Evolutionary conservation across 1,140 invertebrate species (phyloP).

Genomic region (Diabrotica virgifera): DNA sequence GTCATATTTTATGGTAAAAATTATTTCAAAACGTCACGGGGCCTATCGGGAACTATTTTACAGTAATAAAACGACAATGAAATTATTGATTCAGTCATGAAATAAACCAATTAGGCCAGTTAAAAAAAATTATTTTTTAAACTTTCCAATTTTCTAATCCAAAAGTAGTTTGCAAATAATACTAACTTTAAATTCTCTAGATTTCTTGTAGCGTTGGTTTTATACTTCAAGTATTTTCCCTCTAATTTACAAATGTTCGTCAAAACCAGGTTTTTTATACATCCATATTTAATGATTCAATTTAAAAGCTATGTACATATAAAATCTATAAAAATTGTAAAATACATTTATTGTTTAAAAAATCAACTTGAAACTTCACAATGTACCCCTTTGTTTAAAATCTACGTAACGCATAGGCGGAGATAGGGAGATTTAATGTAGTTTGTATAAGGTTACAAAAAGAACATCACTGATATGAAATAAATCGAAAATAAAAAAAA

Average conservation of each 20-base stretch:
- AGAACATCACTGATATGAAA: too few species aligned
- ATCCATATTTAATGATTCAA: neutral
- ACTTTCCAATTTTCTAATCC: too few species aligned
- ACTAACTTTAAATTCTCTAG: neutral
- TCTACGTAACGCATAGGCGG: neutral
- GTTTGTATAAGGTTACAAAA: too few species aligned
- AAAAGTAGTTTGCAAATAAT: too few species aligned
- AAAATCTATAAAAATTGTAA: neutral
- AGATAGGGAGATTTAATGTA: neutral
- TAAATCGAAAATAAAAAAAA: too few species aligned
- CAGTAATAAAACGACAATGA: too few species aligned
- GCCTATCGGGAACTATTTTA: too few species aligned
- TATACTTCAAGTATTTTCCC: neutral
- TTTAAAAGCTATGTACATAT: neutral
- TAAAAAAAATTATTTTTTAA: too few species aligned
- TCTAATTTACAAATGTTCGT: neutral
- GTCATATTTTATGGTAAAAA: too few species aligned
- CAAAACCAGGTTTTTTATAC: neutral
- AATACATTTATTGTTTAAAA: conserved; percentile 3
- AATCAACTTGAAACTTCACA: conserved; percentile 1
- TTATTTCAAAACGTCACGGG: too few species aligned
- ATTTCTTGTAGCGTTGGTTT: neutral
- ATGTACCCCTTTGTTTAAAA: conserved; percentile 1
- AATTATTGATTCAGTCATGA: too few species aligned
- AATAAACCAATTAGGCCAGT: too few species aligned